phyloP scores from a whole-genome alignment of 2,888 invertebrate genomes.

The Dyspetes luteomarginatus region DNA sequence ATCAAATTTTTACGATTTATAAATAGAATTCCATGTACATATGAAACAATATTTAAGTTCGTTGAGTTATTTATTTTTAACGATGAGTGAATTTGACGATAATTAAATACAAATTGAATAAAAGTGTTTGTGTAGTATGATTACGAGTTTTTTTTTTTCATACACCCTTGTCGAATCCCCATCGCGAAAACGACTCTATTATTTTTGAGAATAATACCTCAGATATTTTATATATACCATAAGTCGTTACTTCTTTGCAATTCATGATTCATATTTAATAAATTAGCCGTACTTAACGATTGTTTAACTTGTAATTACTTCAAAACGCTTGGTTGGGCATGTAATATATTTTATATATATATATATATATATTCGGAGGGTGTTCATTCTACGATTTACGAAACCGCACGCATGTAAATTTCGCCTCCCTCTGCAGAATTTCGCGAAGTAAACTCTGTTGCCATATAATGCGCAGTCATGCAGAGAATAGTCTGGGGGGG shows the following conservation, averaged over 20 bases:
- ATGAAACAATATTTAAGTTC: neutral
- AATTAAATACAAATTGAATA: neutral
- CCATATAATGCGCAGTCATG: constrained; percentile 22
- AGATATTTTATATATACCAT: neutral
- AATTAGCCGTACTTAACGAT: constrained; percentile 70
- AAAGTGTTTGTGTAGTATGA: neutral
- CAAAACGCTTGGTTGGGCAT: neutral
- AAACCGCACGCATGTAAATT: constrained; percentile 68
- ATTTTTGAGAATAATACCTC: constrained; percentile 1
- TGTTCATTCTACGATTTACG: constrained; percentile 71
- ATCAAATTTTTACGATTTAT: too few relatives aligned
- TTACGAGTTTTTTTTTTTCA: constrained; percentile 30
- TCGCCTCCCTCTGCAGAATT: constrained; percentile 37
- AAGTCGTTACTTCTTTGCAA: constrained; percentile 3
- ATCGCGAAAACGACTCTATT: constrained; percentile 41
- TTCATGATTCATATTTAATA: constrained; percentile 69
- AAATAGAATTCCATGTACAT: too few relatives aligned
- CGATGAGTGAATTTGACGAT: neutral
- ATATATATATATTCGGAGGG: constrained; percentile 29
- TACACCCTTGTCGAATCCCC: neutral
- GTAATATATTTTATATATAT: neutral
- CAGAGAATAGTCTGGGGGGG: neutral
- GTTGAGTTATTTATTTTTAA: neutral
- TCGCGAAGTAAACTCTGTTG: constrained; percentile 34
- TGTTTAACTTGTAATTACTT: constrained; percentile 71